Evolutionary conservation across 2,113 vertebrate species (phyloP).

Genomic region (Egretta garzetta): DNA sequence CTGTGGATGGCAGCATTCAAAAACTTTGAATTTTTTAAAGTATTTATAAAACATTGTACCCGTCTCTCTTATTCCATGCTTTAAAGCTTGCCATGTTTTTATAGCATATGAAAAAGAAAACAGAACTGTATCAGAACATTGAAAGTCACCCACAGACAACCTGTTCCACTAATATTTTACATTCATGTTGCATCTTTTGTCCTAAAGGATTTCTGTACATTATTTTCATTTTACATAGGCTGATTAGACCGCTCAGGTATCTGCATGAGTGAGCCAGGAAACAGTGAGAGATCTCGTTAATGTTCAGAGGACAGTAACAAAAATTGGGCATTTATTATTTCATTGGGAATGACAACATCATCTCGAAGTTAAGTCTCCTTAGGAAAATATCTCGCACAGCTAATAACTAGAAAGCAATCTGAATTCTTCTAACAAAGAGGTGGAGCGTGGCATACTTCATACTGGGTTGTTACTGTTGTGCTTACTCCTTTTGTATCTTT

Average conservation of each 20-base stretch:
- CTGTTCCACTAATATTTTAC: constrained; percentile 12
- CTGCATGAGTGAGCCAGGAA: background rate
- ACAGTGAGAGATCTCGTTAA: background rate
- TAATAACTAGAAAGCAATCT: background rate
- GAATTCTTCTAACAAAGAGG: background rate
- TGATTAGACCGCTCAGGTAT: background rate
- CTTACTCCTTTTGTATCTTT: background rate
- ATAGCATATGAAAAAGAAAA: background rate
- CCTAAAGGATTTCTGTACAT: background rate
- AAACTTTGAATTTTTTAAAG: background rate
- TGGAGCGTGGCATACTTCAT: background rate
- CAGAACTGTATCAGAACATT: background rate
- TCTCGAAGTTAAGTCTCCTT: background rate
- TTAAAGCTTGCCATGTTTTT: background rate
- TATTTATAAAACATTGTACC: background rate
- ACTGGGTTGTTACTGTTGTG: background rate
- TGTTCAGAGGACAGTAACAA: background rate
- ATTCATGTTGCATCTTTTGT: background rate
- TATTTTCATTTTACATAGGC: background rate
- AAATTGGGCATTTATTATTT: background rate
- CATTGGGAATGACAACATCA: background rate
- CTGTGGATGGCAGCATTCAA: background rate
- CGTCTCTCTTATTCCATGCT: background rate
- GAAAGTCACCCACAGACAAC: constrained; percentile 48
- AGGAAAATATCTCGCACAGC: background rate